Evolutionary conservation across 2,888 invertebrate genomes (phyloP), one percentile per base, ranked within the genome.

Genomic region (Hypsopygia costalis): DNA sequence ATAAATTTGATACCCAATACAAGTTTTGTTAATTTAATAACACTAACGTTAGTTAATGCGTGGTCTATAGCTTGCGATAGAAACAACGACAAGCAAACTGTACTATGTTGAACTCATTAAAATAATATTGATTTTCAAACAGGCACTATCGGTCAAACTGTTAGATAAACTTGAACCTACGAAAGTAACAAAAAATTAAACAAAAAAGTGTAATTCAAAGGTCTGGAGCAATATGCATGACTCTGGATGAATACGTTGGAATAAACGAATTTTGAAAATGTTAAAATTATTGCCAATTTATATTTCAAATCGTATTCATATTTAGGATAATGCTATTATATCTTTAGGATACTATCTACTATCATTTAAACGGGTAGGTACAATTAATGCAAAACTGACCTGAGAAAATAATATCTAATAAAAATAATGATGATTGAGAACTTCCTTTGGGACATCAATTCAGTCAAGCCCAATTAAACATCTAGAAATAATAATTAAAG

Each of bases 401-500:
- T 73, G 62, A 54, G 47, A 16, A 16, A 16, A 4, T 37, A 46
- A 47, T 44, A 28, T 28, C 43, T 41, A 51, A 52, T 49, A 30
- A 40, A 47, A 47, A 46, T 51, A 52, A 44, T 46, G 43, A 44
- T 31, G 11, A 3, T 31, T 32, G 22, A 12, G 20, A 29, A 37
- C 31, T 25, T 22, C 21, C 5, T 16, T 39, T 36, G 37, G 35
- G 43, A 35, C 40, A 28, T 39, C 40, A 28, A 43, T 45, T 47
- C 39, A 62, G 66, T 60, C 51, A 73, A 79, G 72, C 77, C 80
- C 75, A 78, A 67, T 67, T 64, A 66, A 66, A 66, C 62, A 76
- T 76, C 79, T 78, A 79, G 55, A 72, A 80, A 72, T 46, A 63
- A 66, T 47, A 63, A 66, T 47, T 58, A 64, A 81, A 83, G 81